These are phyloP conservation scores for Cydia strobilella DNA, from an alignment of 1,140 invertebrate species.

Conservation along the genomic window DNA sequence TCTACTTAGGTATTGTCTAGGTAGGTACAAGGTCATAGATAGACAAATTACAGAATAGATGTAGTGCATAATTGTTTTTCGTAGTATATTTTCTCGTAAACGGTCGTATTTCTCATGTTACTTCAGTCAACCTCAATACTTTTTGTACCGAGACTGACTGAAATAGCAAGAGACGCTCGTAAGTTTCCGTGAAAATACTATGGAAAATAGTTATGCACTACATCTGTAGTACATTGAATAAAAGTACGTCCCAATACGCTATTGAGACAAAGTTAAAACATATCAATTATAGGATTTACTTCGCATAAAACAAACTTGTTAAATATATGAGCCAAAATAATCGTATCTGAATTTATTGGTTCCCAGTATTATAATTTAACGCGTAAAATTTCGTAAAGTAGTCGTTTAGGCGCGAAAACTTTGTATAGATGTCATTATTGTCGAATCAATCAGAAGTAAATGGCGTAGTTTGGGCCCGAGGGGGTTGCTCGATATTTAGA, in stretches of 20 bases:
- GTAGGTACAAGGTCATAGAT: not conserved
- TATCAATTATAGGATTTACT: constrained; percentile 35
- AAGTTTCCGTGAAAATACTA: too few relatives aligned
- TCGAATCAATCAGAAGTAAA: constrained; percentile 62
- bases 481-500: constrained; percentile 47
- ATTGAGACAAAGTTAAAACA: constrained; percentile 13
- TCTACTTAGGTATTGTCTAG: not conserved
- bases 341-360: constrained; percentile 66
- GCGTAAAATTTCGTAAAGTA: constrained; percentile 63
- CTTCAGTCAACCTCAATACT: too few relatives aligned
- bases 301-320: constrained; percentile 40
- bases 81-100: too few relatives aligned
- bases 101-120: too few relatives aligned
- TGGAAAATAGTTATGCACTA: too few relatives aligned
- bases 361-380: constrained; percentile 55
- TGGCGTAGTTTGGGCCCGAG: constrained; percentile 50
- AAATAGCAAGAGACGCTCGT: too few relatives aligned
- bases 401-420: constrained; percentile 58
- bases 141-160: too few relatives aligned
- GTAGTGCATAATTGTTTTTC: too few relatives aligned
- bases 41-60: too few relatives aligned
- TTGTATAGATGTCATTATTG: constrained; percentile 60
- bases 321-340: constrained; percentile 61
- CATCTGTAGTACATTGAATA: not conserved
- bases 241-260: too few relatives aligned